Evolutionary conservation across 2,113 vertebrate species (phyloP).

Genomic region (Psammodynastes pulverulentus): DNA sequence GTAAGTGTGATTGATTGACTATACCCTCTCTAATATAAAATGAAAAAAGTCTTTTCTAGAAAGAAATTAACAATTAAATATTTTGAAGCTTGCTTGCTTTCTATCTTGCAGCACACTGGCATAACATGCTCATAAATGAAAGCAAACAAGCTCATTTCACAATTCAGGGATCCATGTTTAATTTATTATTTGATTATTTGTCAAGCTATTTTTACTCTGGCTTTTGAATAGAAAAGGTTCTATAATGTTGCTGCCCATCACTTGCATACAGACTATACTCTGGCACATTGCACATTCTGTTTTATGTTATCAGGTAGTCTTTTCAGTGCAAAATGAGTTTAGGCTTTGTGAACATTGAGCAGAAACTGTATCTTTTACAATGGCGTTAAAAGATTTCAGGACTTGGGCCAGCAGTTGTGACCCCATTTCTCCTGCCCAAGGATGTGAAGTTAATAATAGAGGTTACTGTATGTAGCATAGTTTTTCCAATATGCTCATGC

Average conservation of each 20-base stretch:
- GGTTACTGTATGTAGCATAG: neutral
- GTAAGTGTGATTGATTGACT: conserved; percentile 60
- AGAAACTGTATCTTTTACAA: neutral
- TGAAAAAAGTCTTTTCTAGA: neutral
- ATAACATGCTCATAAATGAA: neutral
- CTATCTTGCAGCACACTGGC: neutral
- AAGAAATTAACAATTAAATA: neutral
- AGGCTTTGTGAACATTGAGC: neutral
- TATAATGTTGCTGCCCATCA: neutral
- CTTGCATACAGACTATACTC: neutral
- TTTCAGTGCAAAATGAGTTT: neutral
- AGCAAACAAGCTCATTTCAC: neutral
- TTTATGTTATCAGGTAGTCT: neutral
- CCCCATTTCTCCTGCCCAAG: neutral
- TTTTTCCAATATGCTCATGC: neutral
- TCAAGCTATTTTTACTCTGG: neutral
- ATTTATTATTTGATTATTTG: neutral
- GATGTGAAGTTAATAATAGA: neutral
- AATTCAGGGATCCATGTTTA: neutral
- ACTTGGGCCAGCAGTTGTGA: neutral
- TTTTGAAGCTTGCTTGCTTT: neutral
- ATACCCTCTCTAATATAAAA: neutral
- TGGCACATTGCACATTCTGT: neutral
- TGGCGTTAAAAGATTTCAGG: neutral
- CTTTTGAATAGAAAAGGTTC: neutral